These are phyloP conservation scores for Pomacea canaliculata DNA, from an alignment of 2,888 invertebrate genomes.

Conservation along the genomic window DNA sequence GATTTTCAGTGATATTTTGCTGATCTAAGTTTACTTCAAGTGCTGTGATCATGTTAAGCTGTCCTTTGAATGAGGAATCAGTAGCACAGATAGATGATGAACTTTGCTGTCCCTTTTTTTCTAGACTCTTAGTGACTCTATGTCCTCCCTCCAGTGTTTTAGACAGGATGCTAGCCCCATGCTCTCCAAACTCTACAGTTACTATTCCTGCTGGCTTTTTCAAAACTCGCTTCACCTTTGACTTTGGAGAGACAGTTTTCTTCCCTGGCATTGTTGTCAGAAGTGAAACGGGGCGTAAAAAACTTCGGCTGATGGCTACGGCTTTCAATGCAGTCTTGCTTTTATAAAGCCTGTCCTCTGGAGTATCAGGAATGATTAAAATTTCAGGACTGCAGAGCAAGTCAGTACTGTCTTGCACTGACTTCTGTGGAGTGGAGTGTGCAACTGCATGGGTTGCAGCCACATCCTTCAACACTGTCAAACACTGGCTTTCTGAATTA, in stretches of 20 bases:
- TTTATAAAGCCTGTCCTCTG: slow-evolving; percentile 36
- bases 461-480: slow-evolving; percentile 12
- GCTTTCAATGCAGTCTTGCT: slow-evolving; percentile 20
- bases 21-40: background rate
- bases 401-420: slow-evolving; percentile 33
- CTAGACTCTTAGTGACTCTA: background rate
- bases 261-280: slow-evolving; percentile 44
- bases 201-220: slow-evolving; percentile 21
- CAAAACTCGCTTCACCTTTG: slow-evolving; percentile 17
- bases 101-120: background rate
- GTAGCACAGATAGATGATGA: background rate
- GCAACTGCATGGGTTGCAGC: background rate
- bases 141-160: no score
- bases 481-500: no score
- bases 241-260: slow-evolving; percentile 33
- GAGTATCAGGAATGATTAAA: slow-evolving; percentile 52
- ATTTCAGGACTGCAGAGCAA: slow-evolving; percentile 34
- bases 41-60: no score
- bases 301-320: slow-evolving; percentile 42
- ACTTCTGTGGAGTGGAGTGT: slow-evolving; percentile 1
- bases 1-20: background rate
- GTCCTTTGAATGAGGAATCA: background rate
- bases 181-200: slow-evolving; percentile 20
- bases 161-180: background rate
- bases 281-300: slow-evolving; percentile 38